These are phyloP conservation scores for Ectropis crepuscularia DNA, from an alignment of 2,888 invertebrate genomes.

Conservation along the genomic window DNA sequence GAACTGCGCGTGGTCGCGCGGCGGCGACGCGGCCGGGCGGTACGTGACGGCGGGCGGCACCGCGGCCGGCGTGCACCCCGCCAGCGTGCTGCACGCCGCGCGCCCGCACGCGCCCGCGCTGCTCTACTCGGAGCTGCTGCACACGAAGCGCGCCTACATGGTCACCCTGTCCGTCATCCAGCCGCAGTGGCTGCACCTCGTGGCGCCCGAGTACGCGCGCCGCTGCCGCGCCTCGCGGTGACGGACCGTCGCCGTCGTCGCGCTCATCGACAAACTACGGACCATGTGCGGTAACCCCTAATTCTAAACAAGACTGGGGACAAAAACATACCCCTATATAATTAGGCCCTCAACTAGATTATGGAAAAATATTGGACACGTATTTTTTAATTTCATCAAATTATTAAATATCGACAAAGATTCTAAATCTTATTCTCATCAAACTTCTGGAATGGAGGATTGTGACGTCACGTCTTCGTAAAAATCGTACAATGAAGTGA, in stretches of 20 bases:
- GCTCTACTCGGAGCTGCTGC: constrained; percentile 94
- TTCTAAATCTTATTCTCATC: too few species aligned
- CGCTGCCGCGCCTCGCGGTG: constrained; percentile 68
- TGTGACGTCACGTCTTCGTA: too few species aligned
- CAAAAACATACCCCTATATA: too few species aligned
- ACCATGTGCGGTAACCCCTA: background rate
- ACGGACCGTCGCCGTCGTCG: constrained; percentile 42
- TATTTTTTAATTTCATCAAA: too few species aligned
- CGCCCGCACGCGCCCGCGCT: constrained; percentile 89
- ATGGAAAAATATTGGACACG: too few species aligned
- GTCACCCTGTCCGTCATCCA: constrained; percentile 91
- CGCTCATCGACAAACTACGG: constrained; percentile 2
- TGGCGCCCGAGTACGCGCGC: constrained; percentile 70
- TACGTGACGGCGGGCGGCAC: constrained; percentile 72
- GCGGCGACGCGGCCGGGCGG: constrained; percentile 85
- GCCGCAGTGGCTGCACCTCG: constrained; percentile 89
- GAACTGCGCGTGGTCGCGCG: constrained; percentile 92
- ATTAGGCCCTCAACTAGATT: too few species aligned
- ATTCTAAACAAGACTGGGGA: too few species aligned
- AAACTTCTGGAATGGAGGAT: too few species aligned
- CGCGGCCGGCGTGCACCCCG: constrained; percentile 92
- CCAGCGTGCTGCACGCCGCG: constrained; percentile 86
- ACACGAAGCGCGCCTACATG: constrained; percentile 93
- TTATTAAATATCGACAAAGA: too few species aligned
- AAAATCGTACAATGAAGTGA: too few species aligned